These are phyloP conservation scores for Cosmia trapezina DNA, from an alignment of 2,888 invertebrate genomes.

Conservation along the genomic window DNA sequence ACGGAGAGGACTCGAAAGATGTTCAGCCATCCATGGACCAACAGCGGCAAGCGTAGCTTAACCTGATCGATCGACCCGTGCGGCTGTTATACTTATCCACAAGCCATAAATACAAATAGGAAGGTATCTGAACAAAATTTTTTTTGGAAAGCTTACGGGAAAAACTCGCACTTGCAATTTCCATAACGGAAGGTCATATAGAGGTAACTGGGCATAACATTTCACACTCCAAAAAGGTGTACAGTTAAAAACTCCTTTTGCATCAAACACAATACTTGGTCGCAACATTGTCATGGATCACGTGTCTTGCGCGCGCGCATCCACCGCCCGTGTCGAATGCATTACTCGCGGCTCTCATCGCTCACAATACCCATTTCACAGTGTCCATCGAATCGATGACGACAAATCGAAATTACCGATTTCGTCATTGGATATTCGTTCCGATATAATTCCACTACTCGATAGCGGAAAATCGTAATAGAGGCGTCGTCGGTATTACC, in stretches of 20 bases:
- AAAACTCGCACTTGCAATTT: background rate
- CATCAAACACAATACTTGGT: slow-evolving; percentile 43
- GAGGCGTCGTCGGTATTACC: slow-evolving; percentile 63
- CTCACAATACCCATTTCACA: slow-evolving; percentile 83
- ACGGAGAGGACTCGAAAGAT: too few relatives aligned
- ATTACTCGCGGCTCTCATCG: slow-evolving; percentile 80
- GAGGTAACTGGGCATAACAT: background rate
- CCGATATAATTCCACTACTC: slow-evolving; percentile 84
- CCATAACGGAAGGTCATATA: background rate
- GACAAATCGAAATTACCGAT: slow-evolving; percentile 86
- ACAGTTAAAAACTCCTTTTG: slow-evolving; percentile 24
- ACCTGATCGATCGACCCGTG: too few relatives aligned
- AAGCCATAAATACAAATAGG: background rate
- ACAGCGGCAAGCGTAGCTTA: too few relatives aligned
- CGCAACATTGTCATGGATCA: slow-evolving; percentile 65
- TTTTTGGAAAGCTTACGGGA: background rate
- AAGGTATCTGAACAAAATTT: background rate
- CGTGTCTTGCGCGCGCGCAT: slow-evolving; percentile 77
- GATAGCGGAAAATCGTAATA: slow-evolving; percentile 78
- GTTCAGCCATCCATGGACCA: too few relatives aligned
- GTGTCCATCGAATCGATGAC: slow-evolving; percentile 77
- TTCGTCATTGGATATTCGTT: slow-evolving; percentile 86
- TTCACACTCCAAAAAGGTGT: slow-evolving; percentile 11
- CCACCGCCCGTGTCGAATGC: slow-evolving; percentile 80
- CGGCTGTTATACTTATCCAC: background rate